These are phyloP conservation scores for Oreochromis niloticus DNA, from an alignment of 2,113 vertebrate genomes.

Conservation along the genomic window DNA sequence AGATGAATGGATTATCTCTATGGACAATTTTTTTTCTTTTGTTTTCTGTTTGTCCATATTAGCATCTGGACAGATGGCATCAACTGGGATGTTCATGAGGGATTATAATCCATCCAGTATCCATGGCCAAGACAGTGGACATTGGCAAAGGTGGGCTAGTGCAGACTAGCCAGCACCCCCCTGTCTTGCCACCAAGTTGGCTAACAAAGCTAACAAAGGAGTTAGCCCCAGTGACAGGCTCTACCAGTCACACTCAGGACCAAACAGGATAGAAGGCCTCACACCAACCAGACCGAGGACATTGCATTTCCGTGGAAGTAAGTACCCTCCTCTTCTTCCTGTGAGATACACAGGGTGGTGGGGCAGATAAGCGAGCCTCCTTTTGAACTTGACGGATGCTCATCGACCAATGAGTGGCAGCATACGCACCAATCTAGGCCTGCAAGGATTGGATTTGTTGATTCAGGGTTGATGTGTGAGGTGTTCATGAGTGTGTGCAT, in stretches of 20 bases:
- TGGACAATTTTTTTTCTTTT: not conserved
- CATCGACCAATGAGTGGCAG: fast-evolving
- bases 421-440: not conserved
- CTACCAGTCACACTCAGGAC: not conserved
- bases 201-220: not conserved
- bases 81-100: fast-evolving
- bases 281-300: not conserved
- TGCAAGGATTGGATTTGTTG: not conserved
- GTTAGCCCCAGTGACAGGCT: not conserved
- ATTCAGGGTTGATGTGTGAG: not conserved
- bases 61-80: not conserved
- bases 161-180: not conserved
- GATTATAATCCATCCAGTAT: not conserved
- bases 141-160: not conserved
- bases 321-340: not conserved
- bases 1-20: not conserved
- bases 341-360: not conserved
- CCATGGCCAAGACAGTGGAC: not conserved
- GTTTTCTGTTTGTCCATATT: not conserved
- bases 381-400: not conserved
- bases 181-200: not conserved
- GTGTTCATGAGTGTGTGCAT: not conserved
- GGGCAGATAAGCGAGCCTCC: not conserved
- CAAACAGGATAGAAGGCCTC: not conserved
- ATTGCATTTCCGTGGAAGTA: not conserved